Conservation (phyloP, 2,797 vertebrate genomes). For the Coccyzus lansbergi region DNA sequence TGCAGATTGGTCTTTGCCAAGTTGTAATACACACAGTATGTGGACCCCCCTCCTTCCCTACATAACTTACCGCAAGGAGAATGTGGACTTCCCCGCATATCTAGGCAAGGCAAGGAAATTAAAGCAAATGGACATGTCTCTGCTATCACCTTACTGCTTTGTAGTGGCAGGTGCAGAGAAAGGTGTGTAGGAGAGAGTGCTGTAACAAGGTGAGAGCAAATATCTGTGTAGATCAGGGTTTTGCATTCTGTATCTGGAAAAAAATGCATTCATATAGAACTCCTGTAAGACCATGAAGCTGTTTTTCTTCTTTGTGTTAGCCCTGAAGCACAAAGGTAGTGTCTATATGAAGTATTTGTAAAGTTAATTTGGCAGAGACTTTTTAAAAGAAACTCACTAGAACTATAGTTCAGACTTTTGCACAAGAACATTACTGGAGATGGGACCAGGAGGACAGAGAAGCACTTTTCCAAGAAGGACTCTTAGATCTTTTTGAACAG, state of each 20-base stretch:
- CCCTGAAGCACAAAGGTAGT: not conserved
- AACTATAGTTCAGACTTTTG: not conserved
- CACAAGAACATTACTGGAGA: not conserved
- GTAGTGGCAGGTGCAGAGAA: not conserved
- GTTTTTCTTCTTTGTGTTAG: not conserved
- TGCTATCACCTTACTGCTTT: not conserved
- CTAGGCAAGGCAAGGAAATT: not conserved
- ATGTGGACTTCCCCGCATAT: not conserved
- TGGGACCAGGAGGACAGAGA: not conserved
- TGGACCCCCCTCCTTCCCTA: not conserved
- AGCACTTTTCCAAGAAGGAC: not conserved
- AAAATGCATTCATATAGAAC: not conserved
- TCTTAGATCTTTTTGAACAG: not conserved
- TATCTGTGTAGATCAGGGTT: not conserved
- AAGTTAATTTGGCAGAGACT: not conserved
- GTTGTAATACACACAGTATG: not conserved
- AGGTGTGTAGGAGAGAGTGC: not conserved
- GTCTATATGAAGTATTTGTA: not conserved
- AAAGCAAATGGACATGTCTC: not conserved
- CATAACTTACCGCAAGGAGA: not conserved
- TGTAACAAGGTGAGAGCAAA: not conserved
- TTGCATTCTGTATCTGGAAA: not conserved
- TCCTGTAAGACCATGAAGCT: not conserved
- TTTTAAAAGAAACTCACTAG: not conserved
- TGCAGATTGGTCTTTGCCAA: not conserved